A percentile compares a stretch with the other conserved stretches of the same genome.
Conservation (phyloP, 1,140 invertebrate species). For the Tribolium madens region DNA sequence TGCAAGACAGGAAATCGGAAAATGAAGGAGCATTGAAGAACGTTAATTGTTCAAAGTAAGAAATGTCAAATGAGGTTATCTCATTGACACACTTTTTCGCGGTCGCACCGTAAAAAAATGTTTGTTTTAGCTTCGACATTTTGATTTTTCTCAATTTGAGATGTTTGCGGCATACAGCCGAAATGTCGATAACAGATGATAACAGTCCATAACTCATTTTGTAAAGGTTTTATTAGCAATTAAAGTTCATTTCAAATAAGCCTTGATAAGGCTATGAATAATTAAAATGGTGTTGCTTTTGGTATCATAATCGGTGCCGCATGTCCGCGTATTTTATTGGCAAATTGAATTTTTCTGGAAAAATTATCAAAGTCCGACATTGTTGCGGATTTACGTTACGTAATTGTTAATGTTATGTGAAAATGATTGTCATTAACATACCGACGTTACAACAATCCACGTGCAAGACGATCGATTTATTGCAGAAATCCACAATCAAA, state of each 20-base stretch:
- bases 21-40: conserved; percentile 49
- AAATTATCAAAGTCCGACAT: neutral
- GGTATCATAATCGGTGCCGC: conserved; percentile 5
- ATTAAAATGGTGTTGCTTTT: conserved; percentile 34
- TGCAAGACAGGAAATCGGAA: conserved; percentile 13
- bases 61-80: conserved; percentile 61
- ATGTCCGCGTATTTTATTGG: conserved; percentile 16
- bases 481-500: neutral
- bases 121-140: conserved; percentile 36
- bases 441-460: neutral
- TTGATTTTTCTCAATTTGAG: too few relatives aligned
- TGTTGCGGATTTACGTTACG: neutral
- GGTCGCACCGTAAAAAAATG: conserved; percentile 56
- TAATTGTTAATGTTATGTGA: neutral
- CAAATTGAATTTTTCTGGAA: neutral
- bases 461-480: neutral
- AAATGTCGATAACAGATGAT: conserved; percentile 29
- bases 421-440: conserved; percentile 3
- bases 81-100: conserved; percentile 63
- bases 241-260: conserved; percentile 35
- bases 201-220: conserved; percentile 25
- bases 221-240: conserved; percentile 36
- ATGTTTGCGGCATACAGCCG: neutral
- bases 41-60: conserved; percentile 57
- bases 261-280: conserved; percentile 26